Evolutionary conservation across 2,797 vertebrate genomes (phyloP), one percentile per base, ranked within the genome.

Genomic region (Chelidonichthys spinosus): DNA sequence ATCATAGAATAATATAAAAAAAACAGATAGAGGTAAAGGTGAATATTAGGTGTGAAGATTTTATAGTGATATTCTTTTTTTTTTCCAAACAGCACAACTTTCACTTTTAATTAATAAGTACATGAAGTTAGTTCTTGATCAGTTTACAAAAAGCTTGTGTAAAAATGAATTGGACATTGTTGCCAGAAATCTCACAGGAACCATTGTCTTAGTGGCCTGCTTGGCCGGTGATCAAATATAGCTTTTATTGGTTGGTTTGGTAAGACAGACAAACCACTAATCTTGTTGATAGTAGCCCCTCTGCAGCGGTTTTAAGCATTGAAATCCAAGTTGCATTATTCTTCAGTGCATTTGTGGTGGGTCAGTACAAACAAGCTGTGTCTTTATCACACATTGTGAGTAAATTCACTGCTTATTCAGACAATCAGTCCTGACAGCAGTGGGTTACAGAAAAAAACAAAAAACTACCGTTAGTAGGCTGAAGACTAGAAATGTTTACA

Each of bases 331-430:
- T 11, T 3, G 35, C 46, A 43, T 58, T 53, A 14, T 61, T 78
- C 15, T 9, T 64, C 14, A 59, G 60, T 44, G 53, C 32, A 36
- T 78, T 69, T 25, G 65, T 40, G 35, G 43, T 32, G 39, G 2
- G n/a, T 60, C 49, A 49, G 55, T 49, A 11, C 63, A 83, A 63
- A 72, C 63, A 69, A 61, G 59, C 58, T 47, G 33, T 2, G 4
- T 65, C 75, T 76, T 76, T 46, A 72, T 69, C 72, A 40, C 68
- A 71, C 59, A 44, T 7, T 42, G 52, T 1, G 3, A 72, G 63
- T 61, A 42, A 74, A 47, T 74, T 50, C 59, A 32, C 46, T 59
- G 60, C 64, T 81, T 63, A 52, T 76, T 74, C 50, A 71, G 65
- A 60, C 7, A 15, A 58, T 62, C 81, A n/a, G 55, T 61, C 1